phyloP scores from a whole-genome alignment of 2,113 vertebrate species.

The Chiloscyllium plagiosum region DNA sequence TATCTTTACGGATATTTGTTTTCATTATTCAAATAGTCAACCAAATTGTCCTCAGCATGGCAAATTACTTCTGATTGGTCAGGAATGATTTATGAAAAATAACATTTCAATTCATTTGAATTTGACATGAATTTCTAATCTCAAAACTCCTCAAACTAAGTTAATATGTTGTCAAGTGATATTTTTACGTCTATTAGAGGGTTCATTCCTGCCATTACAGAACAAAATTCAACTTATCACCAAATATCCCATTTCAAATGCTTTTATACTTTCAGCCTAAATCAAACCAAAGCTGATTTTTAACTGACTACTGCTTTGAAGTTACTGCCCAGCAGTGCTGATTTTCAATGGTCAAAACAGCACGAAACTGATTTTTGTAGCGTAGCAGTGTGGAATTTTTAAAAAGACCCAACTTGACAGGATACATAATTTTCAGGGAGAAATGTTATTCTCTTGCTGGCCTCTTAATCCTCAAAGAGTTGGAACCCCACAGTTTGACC shows the following conservation, averaged over 20 bases:
- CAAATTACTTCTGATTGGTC: not conserved
- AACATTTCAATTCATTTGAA: not conserved
- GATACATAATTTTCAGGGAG: not conserved
- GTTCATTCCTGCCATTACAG: not conserved
- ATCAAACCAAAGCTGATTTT: not conserved
- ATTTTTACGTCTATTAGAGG: not conserved
- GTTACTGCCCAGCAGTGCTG: not conserved
- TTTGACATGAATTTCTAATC: not conserved
- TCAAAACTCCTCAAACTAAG: not conserved
- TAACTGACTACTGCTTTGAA: not conserved
- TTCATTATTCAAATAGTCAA: not conserved
- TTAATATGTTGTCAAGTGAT: not conserved
- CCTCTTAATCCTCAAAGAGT: slow-evolving; percentile 17
- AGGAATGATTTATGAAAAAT: not conserved
- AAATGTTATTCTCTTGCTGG: not conserved
- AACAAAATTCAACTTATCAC: not conserved
- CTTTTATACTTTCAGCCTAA: not conserved
- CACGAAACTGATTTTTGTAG: not conserved
- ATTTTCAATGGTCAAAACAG: slow-evolving; percentile 7
- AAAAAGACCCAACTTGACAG: slow-evolving; percentile 11
- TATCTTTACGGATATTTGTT: not conserved
- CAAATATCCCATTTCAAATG: not conserved
- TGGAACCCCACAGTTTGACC: slow-evolving; percentile 9
- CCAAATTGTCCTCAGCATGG: not conserved
- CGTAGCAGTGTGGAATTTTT: not conserved